phyloP scores from a whole-genome alignment of 2,888 invertebrate genomes.

The Deilephila porcellus region DNA sequence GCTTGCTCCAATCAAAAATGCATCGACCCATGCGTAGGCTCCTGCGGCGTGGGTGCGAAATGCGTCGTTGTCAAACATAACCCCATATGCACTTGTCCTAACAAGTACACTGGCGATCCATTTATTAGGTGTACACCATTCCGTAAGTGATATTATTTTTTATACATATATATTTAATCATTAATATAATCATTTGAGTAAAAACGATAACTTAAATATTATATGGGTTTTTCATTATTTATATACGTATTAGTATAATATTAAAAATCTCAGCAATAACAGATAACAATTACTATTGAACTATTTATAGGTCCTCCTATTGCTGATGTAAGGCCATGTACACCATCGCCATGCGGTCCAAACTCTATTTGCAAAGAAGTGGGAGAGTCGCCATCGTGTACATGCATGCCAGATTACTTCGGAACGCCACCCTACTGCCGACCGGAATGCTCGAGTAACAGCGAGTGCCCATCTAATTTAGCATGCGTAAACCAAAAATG shows the following conservation, averaged over 20 bases:
- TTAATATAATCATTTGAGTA: no score
- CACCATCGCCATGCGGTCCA: constrained; percentile 88
- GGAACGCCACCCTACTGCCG: constrained; percentile 91
- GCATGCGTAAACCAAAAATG: constrained; percentile 89
- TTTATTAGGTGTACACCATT: constrained; percentile 87
- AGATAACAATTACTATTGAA: background rate
- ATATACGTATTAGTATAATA: background rate
- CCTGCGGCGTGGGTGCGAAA: constrained; percentile 89
- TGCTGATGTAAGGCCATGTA: constrained; percentile 85
- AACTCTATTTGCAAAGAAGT: constrained; percentile 86
- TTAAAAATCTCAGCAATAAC: no score
- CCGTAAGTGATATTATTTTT: constrained; percentile 55
- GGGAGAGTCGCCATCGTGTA: constrained; percentile 86
- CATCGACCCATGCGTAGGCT: constrained; percentile 89
- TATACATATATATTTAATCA: no score
- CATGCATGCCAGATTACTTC: constrained; percentile 87
- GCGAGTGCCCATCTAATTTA: constrained; percentile 87
- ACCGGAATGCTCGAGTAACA: constrained; percentile 89
- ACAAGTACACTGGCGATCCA: constrained; percentile 89
- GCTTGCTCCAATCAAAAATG: constrained; percentile 92
- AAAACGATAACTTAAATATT: no score
- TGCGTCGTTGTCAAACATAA: constrained; percentile 91
- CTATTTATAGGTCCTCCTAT: constrained; percentile 72
- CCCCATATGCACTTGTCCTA: constrained; percentile 89
- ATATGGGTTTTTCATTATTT: background rate